Conservation (phyloP, 2,888 invertebrate species). For the Drosophila neotestacea region DNA sequence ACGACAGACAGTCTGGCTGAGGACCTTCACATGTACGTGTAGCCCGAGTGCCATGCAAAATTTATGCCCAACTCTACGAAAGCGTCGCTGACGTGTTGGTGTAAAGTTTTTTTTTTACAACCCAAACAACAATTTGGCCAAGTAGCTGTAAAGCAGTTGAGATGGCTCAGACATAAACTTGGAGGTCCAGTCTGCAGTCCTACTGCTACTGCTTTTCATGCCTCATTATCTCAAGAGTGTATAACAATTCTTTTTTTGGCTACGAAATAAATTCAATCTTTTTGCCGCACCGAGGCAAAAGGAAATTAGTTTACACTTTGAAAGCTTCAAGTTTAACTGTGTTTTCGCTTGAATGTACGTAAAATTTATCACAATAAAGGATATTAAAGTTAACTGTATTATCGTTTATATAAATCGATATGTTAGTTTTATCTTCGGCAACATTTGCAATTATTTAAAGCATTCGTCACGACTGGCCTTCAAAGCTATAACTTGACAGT, state of each 20-base stretch:
- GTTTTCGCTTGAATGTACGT: not conserved
- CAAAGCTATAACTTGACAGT: not conserved
- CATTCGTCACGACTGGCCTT: constrained; percentile 25
- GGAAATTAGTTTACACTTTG: constrained; percentile 64
- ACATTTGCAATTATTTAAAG: not conserved
- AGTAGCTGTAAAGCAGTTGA: constrained; percentile 63
- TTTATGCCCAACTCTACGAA: constrained; percentile 44
- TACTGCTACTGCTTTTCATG: constrained; percentile 53
- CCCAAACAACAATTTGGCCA: constrained; percentile 72
- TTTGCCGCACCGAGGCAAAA: constrained; percentile 13
- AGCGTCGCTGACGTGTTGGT: constrained; percentile 18
- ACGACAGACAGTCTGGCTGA: constrained; percentile 12
- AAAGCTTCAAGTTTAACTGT: constrained; percentile 32
- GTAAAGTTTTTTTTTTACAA: constrained; percentile 68
- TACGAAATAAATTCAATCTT: constrained; percentile 37
- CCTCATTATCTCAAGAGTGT: constrained; percentile 71
- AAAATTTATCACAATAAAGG: not conserved
- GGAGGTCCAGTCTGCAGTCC: constrained; percentile 1
- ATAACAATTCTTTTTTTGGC: constrained; percentile 48
- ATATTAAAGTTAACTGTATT: not conserved
- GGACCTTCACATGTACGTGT: constrained; percentile 35
- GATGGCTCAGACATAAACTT: constrained; percentile 48
- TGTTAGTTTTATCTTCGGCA: not conserved
- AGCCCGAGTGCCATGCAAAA: constrained; percentile 60
- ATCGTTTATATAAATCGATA: not conserved